A percentile compares a stretch with the other conserved stretches of the same genome.
Conservation (phyloP, 2,113 vertebrate genomes). For the Seriola quinqueradiata region DNA sequence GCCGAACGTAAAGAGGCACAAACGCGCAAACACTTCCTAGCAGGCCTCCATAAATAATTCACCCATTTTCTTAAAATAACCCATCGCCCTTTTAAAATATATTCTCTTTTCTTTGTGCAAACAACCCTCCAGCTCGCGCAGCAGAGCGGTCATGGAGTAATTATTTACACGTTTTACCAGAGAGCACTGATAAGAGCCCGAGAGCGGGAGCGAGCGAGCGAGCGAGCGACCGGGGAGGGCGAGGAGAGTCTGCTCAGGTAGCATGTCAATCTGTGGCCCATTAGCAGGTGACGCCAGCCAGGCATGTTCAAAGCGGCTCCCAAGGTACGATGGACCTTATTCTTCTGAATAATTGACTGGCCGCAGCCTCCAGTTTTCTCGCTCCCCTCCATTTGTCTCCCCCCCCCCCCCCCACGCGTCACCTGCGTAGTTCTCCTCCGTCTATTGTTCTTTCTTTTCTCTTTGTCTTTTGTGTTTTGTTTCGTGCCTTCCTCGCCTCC, state of each 20-base stretch:
- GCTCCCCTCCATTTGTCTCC: slow-evolving; percentile 20
- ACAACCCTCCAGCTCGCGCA: slow-evolving; percentile 57
- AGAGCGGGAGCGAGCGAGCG: slow-evolving; percentile 7
- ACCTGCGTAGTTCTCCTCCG: slow-evolving; percentile 23
- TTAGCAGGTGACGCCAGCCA: slow-evolving; percentile 68
- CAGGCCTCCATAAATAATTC: slow-evolving; percentile 72
- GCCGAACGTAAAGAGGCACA: slow-evolving; percentile 1
- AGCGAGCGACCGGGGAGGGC: background rate
- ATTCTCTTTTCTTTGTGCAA: slow-evolving; percentile 66
- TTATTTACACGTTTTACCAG: slow-evolving; percentile 72
- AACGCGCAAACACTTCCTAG: slow-evolving; percentile 30
- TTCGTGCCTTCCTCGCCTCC: slow-evolving; percentile 9
- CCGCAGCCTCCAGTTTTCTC: slow-evolving; percentile 14
- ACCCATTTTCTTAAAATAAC: slow-evolving; percentile 76
- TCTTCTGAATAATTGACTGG: slow-evolving; percentile 77
- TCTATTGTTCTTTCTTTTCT: slow-evolving; percentile 23
- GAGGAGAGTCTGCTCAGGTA: slow-evolving; percentile 51
- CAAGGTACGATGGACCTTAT: slow-evolving; percentile 42
- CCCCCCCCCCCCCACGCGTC: background rate
- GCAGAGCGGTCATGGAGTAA: slow-evolving; percentile 69
- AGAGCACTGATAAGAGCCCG: slow-evolving; percentile 61
- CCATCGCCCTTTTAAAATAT: slow-evolving; percentile 63
- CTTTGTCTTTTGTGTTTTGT: slow-evolving; percentile 26
- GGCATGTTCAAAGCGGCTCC: slow-evolving; percentile 64
- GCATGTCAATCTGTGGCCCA: slow-evolving; percentile 65